These are phyloP conservation scores for Endomychus coccineus DNA, from an alignment of 2,888 invertebrate genomes.

Conservation along the genomic window DNA sequence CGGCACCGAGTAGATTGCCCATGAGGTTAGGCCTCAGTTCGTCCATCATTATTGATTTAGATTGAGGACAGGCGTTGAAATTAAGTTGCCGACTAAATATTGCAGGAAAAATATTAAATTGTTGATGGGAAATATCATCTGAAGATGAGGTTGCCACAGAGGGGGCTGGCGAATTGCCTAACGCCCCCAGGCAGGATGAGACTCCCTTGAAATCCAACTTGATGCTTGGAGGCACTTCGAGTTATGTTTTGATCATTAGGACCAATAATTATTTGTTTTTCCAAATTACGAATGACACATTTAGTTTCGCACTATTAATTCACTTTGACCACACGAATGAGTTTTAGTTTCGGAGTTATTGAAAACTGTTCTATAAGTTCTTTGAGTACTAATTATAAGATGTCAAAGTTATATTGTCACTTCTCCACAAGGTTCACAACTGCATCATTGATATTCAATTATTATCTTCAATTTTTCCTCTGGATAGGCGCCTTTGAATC, in stretches of 20 bases:
- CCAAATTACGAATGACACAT: no score
- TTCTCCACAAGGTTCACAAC: no score
- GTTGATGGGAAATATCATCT: conserved; percentile 55
- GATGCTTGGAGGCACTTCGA: conserved; percentile 45
- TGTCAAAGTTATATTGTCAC: no score
- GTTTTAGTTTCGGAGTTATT: no score
- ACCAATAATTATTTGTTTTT: no score
- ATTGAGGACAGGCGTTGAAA: conserved; percentile 64
- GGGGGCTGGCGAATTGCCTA: conserved; percentile 53
- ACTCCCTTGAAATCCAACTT: conserved; percentile 81
- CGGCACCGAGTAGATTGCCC: conserved; percentile 69
- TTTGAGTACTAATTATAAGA: no score
- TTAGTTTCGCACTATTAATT: no score
- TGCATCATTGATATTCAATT: no score
- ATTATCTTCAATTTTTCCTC: no score
- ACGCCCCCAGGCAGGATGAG: conserved; percentile 57
- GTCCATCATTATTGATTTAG: conserved; percentile 76
- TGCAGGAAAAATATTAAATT: conserved; percentile 87
- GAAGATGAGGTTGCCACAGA: conserved; percentile 31
- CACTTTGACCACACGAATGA: no score
- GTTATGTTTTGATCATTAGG: conserved; percentile 21
- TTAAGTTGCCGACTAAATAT: conserved; percentile 85
- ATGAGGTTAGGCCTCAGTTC: conserved; percentile 77
- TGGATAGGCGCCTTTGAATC: no score
- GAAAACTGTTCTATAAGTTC: no score